phyloP scores from a whole-genome alignment of 2,797 vertebrate genomes.

The Myotis findleyi region DNA sequence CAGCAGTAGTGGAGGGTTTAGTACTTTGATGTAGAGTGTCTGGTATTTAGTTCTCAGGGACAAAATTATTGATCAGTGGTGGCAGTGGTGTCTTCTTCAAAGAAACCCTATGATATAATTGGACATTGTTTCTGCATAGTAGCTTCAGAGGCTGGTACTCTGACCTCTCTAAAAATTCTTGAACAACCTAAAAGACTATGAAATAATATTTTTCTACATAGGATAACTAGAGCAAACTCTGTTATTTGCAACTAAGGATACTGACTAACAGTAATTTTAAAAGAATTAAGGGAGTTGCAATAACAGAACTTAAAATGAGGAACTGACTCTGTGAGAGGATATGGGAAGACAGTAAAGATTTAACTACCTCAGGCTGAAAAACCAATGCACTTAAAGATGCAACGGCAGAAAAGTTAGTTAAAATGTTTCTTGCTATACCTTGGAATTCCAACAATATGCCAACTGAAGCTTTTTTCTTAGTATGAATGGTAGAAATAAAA shows the following conservation, averaged over 20 bases:
- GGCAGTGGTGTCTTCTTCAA: background rate
- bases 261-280: background rate
- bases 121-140: background rate
- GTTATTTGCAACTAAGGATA: background rate
- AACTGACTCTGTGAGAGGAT: background rate
- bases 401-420: background rate
- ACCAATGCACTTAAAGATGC: background rate
- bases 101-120: background rate
- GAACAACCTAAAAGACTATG: background rate
- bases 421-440: background rate
- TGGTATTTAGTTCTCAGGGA: background rate
- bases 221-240: background rate
- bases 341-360: background rate
- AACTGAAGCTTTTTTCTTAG: background rate
- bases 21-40: background rate
- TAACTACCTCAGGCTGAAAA: background rate
- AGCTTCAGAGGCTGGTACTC: background rate
- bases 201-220: background rate
- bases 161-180: background rate
- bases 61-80: background rate
- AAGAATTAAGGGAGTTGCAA: background rate
- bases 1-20: background rate
- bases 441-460: background rate
- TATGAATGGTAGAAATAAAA: background rate
- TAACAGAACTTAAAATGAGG: background rate